Conservation (phyloP, 2,888 invertebrate genomes). For the Aleiodes testaceus region DNA sequence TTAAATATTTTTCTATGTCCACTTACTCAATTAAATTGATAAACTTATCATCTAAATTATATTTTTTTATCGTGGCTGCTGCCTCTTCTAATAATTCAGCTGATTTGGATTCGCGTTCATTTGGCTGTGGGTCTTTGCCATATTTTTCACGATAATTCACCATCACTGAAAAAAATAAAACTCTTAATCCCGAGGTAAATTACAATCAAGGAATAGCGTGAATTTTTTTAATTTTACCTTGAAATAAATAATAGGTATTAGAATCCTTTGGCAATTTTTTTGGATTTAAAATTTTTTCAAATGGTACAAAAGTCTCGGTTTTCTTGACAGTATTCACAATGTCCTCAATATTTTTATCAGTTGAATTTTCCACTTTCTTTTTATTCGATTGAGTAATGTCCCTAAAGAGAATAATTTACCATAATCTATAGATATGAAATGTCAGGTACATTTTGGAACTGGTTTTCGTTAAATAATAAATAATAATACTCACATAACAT, state of each 20-base stretch:
- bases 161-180: slow-evolving; percentile 75
- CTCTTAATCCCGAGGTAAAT: not conserved
- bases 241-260: slow-evolving; percentile 82
- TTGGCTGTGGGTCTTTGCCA: slow-evolving; percentile 81
- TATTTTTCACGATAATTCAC: slow-evolving; percentile 84
- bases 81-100: slow-evolving; percentile 76
- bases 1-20: no score
- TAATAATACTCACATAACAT: slow-evolving; percentile 80
- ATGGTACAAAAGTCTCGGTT: slow-evolving; percentile 79
- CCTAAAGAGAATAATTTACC: slow-evolving; percentile 65
- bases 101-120: slow-evolving; percentile 76
- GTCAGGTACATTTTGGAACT: no score
- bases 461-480: no score
- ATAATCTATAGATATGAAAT: slow-evolving; percentile 5
- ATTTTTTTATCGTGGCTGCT: slow-evolving; percentile 61
- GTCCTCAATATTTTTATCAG: slow-evolving; percentile 74
- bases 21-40: slow-evolving; percentile 74
- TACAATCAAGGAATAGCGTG: not conserved
- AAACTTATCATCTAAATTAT: slow-evolving; percentile 70
- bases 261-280: slow-evolving; percentile 63
- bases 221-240: slow-evolving; percentile 73
- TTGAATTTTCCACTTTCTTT: slow-evolving; percentile 73
- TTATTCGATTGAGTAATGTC: slow-evolving; percentile 74
- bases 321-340: slow-evolving; percentile 79
- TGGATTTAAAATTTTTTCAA: slow-evolving; percentile 80